Base-by-base conservation (phyloP, 2,113 vertebrate species). In the Indicator maculatus region DNA sequence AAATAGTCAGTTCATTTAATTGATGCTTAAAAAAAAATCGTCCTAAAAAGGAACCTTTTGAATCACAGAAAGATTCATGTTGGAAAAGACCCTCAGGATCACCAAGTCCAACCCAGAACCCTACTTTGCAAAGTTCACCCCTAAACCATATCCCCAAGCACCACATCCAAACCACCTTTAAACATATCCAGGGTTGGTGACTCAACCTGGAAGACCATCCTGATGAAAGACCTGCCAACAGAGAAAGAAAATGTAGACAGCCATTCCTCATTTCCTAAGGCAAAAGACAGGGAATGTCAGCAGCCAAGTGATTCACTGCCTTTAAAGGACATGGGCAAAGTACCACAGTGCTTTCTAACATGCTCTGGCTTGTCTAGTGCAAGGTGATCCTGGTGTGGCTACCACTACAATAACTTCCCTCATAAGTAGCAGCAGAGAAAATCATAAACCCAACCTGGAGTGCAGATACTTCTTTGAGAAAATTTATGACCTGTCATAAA, bases 181-280 rank as follows among this genome's bases (percentile, higher is more conserved):
- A 36, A 36, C 36, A 36, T 36, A 36, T 36, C 8, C 36, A 36
- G 36, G 36, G 36, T 36, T 36, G 36, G 36, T 36, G 36, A 36
- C 36, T 36, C 7, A 36, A 1, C 1, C 3, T 11, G 3, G 16
- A 30, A 55, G 20, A 63, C 1, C 6, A 27, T 19, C 36, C 72
- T 55, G 8, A 64, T 1, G 8, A 39, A 16, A 23, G 26, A 82
- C 15, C 14, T 56, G 24, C 30, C 30, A 15, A 30, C 20, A 8
- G 1, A 41, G 28, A 36, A 47, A 17, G 9, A 19, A 65, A 75
- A 27, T 0, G 6, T 16, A 12, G 7, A n/a, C 13, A 27, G 26
- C 2, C 10, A 27, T 88, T 73, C 17, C 13, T 64, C 6, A 0
- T 39, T 70, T 90, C 17, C 58, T 30, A 21, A 36, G 20, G 31